These are phyloP conservation scores for Onychorhynchus coronatus DNA, from an alignment of 2,113 vertebrate species.

Conservation along the genomic window DNA sequence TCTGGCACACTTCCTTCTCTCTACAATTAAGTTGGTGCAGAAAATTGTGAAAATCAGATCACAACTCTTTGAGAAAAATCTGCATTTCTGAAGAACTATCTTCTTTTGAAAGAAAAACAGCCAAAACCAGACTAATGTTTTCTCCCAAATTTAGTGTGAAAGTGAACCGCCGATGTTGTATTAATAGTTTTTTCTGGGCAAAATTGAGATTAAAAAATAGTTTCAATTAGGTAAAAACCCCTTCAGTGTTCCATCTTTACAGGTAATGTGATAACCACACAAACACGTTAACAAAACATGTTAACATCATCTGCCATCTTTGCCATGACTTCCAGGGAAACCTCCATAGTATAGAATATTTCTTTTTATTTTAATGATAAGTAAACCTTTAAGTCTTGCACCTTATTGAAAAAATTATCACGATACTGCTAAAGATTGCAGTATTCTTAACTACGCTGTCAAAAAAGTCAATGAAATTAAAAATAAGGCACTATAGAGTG, in stretches of 20 bases:
- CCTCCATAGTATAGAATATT: accelerated
- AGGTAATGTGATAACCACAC: background rate
- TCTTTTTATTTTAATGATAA: background rate
- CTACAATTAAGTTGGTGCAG: background rate
- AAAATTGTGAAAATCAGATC: background rate
- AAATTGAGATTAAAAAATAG: background rate
- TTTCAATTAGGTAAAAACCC: background rate
- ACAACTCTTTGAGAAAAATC: background rate
- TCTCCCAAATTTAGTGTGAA: background rate
- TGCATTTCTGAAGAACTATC: background rate
- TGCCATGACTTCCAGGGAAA: background rate
- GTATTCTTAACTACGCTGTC: background rate
- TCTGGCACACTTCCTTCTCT: background rate
- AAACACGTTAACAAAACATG: accelerated
- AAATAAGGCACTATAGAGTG: background rate
- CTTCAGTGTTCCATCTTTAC: background rate
- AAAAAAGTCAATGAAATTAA: background rate
- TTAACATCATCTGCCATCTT: background rate
- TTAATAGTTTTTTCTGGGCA: background rate
- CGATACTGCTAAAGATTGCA: accelerated
- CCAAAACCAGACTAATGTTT: background rate
- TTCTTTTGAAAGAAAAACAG: background rate
- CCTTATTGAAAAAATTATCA: background rate
- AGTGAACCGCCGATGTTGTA: background rate
- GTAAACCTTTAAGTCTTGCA: background rate